Percentiles rank a stretch among this genome's conserved stretches.
These are phyloP conservation scores for Rugalucina vietnamica DNA, from an alignment of 2,888 invertebrate genomes.

Conservation along the genomic window DNA sequence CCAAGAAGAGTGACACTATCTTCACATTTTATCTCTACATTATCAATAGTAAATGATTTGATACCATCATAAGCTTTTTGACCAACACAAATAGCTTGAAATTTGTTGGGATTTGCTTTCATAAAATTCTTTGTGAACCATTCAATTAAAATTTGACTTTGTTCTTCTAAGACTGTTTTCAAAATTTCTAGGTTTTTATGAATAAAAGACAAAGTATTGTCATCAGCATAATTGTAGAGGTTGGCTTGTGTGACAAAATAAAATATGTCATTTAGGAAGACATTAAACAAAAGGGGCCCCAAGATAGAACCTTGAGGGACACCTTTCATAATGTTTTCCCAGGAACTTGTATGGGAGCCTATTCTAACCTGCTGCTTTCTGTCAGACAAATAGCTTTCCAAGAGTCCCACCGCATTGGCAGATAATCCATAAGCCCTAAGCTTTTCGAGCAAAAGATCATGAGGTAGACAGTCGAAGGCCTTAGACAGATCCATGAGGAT, in stretches of 20 bases:
- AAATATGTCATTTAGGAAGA: conserved; percentile 43
- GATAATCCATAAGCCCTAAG: conserved; percentile 11
- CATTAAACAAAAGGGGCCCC: conserved; percentile 34
- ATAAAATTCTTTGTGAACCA: no score
- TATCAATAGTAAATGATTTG: no score
- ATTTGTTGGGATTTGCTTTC: no score
- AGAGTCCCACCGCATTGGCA: neutral
- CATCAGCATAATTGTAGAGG: conserved; percentile 46
- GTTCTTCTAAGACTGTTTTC: no score
- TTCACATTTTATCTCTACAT: no score
- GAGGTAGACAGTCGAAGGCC: conserved; percentile 11
- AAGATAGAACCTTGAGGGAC: conserved; percentile 43
- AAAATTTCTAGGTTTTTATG: no score
- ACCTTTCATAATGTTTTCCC: conserved; percentile 23
- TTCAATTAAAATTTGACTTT: no score
- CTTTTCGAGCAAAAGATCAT: conserved; percentile 6
- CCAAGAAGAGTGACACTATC: no score
- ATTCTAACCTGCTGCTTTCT: conserved; percentile 12
- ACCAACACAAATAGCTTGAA: no score
- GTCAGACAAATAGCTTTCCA: neutral
- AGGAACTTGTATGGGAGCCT: neutral
- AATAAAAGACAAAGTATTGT: no score
- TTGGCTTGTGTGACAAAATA: conserved; percentile 16
- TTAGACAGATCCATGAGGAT: conserved; percentile 6
- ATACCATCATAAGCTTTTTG: no score